Evolutionary conservation across 2,797 vertebrate genomes (phyloP), one percentile per base, ranked within the genome.

Genomic region (Diplodus sargus): DNA sequence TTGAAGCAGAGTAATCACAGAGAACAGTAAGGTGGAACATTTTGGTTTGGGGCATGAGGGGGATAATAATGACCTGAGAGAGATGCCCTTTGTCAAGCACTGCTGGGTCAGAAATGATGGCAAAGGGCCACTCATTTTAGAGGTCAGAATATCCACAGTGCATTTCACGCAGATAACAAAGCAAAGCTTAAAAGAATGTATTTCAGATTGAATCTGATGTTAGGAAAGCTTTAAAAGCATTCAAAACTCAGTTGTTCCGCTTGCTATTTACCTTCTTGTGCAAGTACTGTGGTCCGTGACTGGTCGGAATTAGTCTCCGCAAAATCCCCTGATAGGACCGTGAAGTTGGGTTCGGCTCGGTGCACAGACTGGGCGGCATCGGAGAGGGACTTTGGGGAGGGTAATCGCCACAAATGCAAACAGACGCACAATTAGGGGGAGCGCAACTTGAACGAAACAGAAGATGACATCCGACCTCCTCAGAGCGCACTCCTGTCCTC

Each of bases 191-290:
- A 18, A 28, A 49, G 11, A 9, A 5, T 20, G 12, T 1, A 9
- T 43, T 30, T 30, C 5, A 10, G 6, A 47, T 56, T 15, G 0
- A 12, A 72, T 60, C 34, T 28, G 0, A 16, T 52, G 10, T 14
- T n/a, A 49, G 2, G 6, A 45, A 20, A 20, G 12, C 9, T n/a
- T 0, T 7, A 39, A 10, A 28, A 28, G 28, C 28, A 9, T 43
- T 3, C 25, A 7, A 12, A 54, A 15, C 2, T 0, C 8, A 0
- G 4, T 17, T 39, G 0, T 28, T 69, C 34, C 11, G n/a, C 2
- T 45, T 5, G 22, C 22, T 9, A 52, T 56, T 87, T 92, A 94
- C 93, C 93, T 93, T 88, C 68, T 87, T 89, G 67, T 84, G 76
- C 63, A 86, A 87, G 90, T 90, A 39, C 6, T 74, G 39, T 17